Evolutionary conservation across 2,888 invertebrate species (phyloP), one percentile per base, ranked within the genome.

Genomic region (Eledone cirrhosa): DNA sequence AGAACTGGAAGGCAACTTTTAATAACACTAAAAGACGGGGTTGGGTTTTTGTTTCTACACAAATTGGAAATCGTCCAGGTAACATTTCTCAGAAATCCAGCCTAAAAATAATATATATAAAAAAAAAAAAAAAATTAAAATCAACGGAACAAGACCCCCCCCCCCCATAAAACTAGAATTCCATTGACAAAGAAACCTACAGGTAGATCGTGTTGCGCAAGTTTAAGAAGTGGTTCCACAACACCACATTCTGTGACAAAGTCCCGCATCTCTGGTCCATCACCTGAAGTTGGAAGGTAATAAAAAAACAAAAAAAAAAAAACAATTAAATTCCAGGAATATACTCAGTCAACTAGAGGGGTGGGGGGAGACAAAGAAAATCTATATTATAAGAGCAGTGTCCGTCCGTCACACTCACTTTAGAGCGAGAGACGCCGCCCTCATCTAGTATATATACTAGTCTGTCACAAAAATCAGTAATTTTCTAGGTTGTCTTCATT

Each of bases 51-150:
- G 91, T 97, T 97, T 77, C 98, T 94, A 91, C 97, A 98, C 83
- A 98, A 92, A 91, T 98, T 98, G 72, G 97, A 97, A 85, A 97
- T 93, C 7, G 97, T 94, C 98, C 98, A 98, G 0, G 96, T 96
- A 24, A 96, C 94, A 85, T 98, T 98, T 24, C 96, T 92, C 75
- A 94, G 92, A 93, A 94, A 86, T 91, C 94, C 84, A 33, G 92
- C 83, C 89, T 89, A 84, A 33, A 81, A 83, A 22, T 53, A 78
- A 67, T 77, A 65, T 19, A 22, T 16, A 27, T n/a, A 1, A 47
- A 41, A 14, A 31, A 33, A 29, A 31, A 22, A 8, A 16, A 19
- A 22, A n/a, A 53, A 48, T 33, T 24, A 8, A 53, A 53, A 53
- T 53, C n/a, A 53, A n/a, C 53, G n/a, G 33, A 13, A 1, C 7